A percentile compares a stretch with the other conserved stretches of the same genome.
Evolutionary conservation across 2,797 vertebrate species (phyloP).

Genomic region (Dromococcyx pavoninus): DNA sequence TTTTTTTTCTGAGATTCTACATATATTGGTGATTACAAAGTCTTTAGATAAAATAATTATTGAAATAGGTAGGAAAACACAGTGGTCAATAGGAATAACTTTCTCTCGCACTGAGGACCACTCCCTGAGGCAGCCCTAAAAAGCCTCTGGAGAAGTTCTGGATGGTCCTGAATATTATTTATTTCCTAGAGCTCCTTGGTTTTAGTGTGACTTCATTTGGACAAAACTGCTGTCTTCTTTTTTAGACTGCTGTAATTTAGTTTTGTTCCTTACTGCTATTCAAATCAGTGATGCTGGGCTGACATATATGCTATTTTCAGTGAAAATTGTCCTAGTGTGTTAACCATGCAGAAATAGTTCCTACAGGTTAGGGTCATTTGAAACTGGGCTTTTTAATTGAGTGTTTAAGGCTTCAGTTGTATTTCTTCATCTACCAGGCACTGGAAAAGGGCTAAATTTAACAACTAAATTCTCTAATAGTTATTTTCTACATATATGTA

Average conservation of each 20-base stretch:
- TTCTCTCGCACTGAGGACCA: no score
- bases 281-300: background rate
- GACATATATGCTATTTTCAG: rapidly evolving
- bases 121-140: no score
- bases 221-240: background rate
- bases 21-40: slow-evolving; percentile 10
- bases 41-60: background rate
- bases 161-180: background rate
- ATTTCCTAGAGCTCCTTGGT: background rate
- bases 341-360: rapidly evolving
- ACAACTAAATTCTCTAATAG: background rate
- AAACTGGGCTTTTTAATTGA: background rate
- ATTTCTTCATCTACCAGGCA: background rate
- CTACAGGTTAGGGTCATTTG: background rate
- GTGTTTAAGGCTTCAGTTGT: background rate
- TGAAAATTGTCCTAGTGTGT: background rate
- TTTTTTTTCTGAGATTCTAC: background rate
- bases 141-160: no score
- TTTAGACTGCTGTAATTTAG: background rate
- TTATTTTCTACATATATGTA: background rate
- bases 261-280: background rate
- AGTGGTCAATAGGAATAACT: no score
- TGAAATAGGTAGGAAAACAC: no score
- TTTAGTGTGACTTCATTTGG: background rate
- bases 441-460: background rate